Conservation (phyloP, 2,797 vertebrate species). For the Hozukius guyotensis region DNA sequence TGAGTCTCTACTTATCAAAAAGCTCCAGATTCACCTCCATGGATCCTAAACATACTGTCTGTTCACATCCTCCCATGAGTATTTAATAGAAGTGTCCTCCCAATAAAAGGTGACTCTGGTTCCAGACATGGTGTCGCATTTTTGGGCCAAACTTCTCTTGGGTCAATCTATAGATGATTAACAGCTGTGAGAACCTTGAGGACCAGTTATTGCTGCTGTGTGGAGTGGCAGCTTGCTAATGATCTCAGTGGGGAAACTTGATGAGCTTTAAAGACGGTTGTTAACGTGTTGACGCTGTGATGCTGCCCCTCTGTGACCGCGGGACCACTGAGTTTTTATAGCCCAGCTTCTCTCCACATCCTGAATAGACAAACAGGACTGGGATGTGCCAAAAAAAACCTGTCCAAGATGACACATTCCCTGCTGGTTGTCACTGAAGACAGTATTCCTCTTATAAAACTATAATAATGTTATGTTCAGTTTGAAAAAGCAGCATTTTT, state of each 20-base stretch:
- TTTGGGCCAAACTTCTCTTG: neutral
- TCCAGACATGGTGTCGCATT: neutral
- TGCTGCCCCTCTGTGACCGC: neutral
- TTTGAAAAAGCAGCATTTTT: no score
- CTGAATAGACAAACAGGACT: neutral
- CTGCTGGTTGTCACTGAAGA: neutral
- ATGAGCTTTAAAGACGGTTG: neutral
- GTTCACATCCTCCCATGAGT: neutral
- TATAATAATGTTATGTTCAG: neutral
- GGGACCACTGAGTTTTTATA: neutral
- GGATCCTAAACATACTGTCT: neutral
- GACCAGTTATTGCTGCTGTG: conserved; percentile 12
- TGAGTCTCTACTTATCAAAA: neutral
- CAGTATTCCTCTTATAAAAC: neutral
- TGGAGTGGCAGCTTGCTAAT: conserved; percentile 22
- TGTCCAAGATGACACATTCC: neutral
- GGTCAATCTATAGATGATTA: conserved; percentile 22
- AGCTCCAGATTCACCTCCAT: no score
- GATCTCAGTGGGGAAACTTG: conserved; percentile 6
- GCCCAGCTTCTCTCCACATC: neutral
- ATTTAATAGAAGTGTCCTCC: neutral
- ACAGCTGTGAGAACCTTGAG: conserved; percentile 7
- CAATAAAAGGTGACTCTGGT: conserved; percentile 1
- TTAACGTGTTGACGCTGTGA: neutral
- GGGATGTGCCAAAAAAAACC: neutral